These are phyloP conservation scores for Poeciliopsis occidentalis DNA, from an alignment of 2,113 vertebrate species.

Conservation along the genomic window DNA sequence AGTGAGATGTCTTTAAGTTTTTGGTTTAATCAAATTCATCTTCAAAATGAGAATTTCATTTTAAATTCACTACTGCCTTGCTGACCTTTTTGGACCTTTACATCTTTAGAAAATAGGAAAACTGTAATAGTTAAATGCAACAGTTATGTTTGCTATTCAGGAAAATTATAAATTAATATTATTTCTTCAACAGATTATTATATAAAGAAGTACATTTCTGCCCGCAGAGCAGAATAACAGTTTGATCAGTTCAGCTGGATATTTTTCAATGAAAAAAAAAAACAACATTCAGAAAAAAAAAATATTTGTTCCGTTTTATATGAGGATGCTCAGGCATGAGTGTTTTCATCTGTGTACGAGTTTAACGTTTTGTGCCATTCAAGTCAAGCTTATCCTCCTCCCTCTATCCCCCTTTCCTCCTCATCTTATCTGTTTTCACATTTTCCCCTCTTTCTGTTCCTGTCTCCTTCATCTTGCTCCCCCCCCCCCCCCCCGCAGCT, in stretches of 20 bases:
- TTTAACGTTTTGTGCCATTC: slow-evolving; percentile 11
- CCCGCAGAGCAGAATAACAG: background rate
- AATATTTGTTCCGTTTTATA: background rate
- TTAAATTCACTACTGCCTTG: too few relatives aligned
- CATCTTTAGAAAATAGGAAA: too few relatives aligned
- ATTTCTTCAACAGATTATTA: background rate
- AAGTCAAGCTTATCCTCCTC: slow-evolving; percentile 1
- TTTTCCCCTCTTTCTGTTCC: slow-evolving; percentile 34
- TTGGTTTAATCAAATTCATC: too few relatives aligned
- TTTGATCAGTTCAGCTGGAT: background rate
- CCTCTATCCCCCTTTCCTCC: slow-evolving; percentile 13
- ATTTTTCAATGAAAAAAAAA: background rate
- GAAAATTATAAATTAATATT: background rate
- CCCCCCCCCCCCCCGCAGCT: background rate
- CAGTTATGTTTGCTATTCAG: background rate
- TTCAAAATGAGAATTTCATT: too few relatives aligned
- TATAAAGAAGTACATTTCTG: background rate
- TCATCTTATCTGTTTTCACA: slow-evolving; percentile 50
- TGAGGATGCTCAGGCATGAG: background rate
- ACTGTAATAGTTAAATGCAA: background rate
- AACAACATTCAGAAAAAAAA: background rate
- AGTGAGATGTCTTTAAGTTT: too few relatives aligned
- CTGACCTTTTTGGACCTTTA: too few relatives aligned
- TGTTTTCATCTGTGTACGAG: slow-evolving; percentile 14
- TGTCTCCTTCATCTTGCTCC: slow-evolving; percentile 49